These are phyloP conservation scores for Drosophila differens DNA, from an alignment of 2,888 invertebrate species.

Conservation along the genomic window DNA sequence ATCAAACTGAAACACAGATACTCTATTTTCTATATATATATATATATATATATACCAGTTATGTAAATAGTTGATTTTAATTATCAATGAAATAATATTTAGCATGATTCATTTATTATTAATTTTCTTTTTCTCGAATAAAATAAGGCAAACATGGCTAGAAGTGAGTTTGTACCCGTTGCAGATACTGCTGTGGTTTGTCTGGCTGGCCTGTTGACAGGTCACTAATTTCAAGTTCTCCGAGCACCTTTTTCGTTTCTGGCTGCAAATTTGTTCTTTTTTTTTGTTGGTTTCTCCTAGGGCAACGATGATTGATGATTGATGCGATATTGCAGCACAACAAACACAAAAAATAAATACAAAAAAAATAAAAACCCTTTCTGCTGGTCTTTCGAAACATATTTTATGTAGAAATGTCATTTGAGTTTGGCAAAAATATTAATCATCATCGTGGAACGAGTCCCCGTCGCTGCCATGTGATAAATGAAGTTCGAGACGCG, in stretches of 20 bases:
- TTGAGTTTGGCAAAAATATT: conserved; percentile 72
- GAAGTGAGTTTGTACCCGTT: neutral
- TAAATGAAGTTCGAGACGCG: conserved; percentile 68
- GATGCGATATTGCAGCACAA: conserved; percentile 59
- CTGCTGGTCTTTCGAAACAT: conserved; percentile 58
- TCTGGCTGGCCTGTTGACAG: conserved; percentile 67
- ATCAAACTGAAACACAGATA: conserved; percentile 12
- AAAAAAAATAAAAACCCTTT: conserved; percentile 58
- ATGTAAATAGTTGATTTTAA: neutral
- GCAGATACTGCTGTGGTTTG: conserved; percentile 39
- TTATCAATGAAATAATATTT: neutral
- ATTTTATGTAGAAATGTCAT: conserved; percentile 71
- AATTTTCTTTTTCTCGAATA: neutral
- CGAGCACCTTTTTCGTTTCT: conserved; percentile 54
- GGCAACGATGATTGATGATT: conserved; percentile 72
- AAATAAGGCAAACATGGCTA: neutral
- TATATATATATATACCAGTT: no score
- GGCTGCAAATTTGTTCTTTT: conserved; percentile 46
- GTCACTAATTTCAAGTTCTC: conserved; percentile 74
- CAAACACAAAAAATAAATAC: conserved; percentile 24
- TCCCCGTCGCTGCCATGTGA: conserved; percentile 41
- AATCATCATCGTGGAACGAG: conserved; percentile 56
- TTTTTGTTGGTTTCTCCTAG: neutral
- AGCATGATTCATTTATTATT: neutral
- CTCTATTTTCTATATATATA: conserved; percentile 14